Evolutionary conservation across 1,140 invertebrate genomes (phyloP).

Genomic region (Nephotettix cincticeps): DNA sequence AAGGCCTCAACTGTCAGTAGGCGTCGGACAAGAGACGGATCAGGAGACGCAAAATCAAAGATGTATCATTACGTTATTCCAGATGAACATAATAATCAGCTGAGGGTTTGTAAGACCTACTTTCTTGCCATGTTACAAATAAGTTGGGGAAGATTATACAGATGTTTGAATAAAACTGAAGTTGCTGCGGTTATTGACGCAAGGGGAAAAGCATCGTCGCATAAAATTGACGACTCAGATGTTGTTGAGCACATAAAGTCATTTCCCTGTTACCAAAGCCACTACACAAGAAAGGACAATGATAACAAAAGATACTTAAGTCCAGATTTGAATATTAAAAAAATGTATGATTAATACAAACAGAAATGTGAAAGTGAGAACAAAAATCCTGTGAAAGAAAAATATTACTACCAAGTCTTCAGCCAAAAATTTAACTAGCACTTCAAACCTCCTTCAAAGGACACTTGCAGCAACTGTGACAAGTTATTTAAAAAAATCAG

Average conservation of each 20-base stretch:
- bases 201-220: slow-evolving; percentile 14
- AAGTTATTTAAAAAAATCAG: slow-evolving; percentile 29
- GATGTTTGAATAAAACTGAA: slow-evolving; percentile 24
- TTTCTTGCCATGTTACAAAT: slow-evolving; percentile 25
- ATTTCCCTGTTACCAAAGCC: slow-evolving; percentile 28
- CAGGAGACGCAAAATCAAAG: not conserved
- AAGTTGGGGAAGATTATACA: slow-evolving; percentile 27
- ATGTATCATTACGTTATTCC: not conserved
- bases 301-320: slow-evolving; percentile 51
- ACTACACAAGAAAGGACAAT: slow-evolving; percentile 47
- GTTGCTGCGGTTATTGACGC: slow-evolving; percentile 9
- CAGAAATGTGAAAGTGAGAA: slow-evolving; percentile 47
- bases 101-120: slow-evolving; percentile 25
- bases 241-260: slow-evolving; percentile 26
- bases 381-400: slow-evolving; percentile 48
- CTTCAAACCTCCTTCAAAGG: slow-evolving; percentile 48
- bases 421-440: slow-evolving; percentile 50
- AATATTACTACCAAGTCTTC: slow-evolving; percentile 51
- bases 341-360: slow-evolving; percentile 51
- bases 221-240: slow-evolving; percentile 20
- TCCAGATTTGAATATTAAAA: slow-evolving; percentile 49
- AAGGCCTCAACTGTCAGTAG: not conserved
- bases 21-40: not conserved
- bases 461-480: slow-evolving; percentile 40
- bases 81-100: not conserved